phyloP scores from a whole-genome alignment of 2,888 invertebrate genomes.

The Apocheima hispidaria region DNA sequence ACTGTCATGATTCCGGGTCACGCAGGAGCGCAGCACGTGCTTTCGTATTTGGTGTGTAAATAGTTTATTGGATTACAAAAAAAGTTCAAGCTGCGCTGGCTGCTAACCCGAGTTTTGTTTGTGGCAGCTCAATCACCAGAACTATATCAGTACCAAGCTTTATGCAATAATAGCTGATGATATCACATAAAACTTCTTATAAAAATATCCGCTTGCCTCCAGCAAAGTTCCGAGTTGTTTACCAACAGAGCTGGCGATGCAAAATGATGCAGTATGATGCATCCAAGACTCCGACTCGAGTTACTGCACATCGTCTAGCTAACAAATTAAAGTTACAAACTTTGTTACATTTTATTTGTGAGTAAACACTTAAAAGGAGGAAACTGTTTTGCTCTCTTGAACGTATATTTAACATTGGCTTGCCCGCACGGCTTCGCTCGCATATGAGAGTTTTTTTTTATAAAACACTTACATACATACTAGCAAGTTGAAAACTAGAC shows the following conservation, averaged over 20 bases:
- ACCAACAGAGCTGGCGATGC: conserved; percentile 19
- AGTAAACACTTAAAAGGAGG: conserved; percentile 47
- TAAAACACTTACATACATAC: too few species aligned
- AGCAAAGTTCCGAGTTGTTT: conserved; percentile 28
- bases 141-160: neutral
- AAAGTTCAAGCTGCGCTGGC: too few species aligned
- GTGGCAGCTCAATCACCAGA: too few species aligned
- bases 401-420: too few species aligned
- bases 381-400: neutral
- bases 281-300: conserved; percentile 38
- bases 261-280: conserved; percentile 52
- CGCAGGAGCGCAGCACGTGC: too few species aligned
- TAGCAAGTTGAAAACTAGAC: too few species aligned
- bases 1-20: too few species aligned
- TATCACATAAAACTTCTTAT: neutral
- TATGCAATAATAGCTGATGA: neutral
- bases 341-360: conserved; percentile 47
- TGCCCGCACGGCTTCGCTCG: too few species aligned
- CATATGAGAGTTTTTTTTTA: too few species aligned
- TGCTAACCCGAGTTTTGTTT: too few species aligned
- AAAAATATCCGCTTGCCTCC: conserved; percentile 4
- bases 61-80: too few species aligned
- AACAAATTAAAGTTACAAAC: conserved; percentile 46
- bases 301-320: conserved; percentile 31
- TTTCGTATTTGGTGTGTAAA: too few species aligned